Conservation (phyloP, 2,888 invertebrate species). For the Mesodorylaimus sp. region DNA sequence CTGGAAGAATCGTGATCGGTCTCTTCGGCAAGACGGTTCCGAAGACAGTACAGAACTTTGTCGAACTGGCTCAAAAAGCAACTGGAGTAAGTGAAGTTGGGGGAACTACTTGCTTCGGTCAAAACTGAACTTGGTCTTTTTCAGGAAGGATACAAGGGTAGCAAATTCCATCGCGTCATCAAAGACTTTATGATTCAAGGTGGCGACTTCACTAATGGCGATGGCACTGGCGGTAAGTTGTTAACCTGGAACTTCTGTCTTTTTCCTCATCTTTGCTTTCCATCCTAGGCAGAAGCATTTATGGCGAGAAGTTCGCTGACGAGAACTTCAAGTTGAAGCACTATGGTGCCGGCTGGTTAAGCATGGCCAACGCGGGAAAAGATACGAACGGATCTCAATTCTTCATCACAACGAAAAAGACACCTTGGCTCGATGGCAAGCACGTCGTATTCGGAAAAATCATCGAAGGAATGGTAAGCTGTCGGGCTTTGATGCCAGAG, state of each 20-base stretch:
- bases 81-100: no score
- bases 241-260: no score
- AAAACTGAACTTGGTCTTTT: no score
- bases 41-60: conserved; percentile 66
- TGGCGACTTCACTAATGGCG: conserved; percentile 30
- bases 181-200: conserved; percentile 76
- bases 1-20: conserved; percentile 62
- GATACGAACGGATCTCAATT: conserved; percentile 90
- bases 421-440: conserved; percentile 70
- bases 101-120: no score
- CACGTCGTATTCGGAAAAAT: conserved; percentile 67
- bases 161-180: conserved; percentile 64
- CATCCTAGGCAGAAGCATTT: conserved; percentile 18
- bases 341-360: conserved; percentile 59
- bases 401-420: conserved; percentile 67
- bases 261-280: no score
- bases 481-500: neutral
- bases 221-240: conserved; percentile 26
- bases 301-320: conserved; percentile 41
- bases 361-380: conserved; percentile 64
- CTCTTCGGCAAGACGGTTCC: conserved; percentile 72
- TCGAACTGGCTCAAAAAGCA: no score
- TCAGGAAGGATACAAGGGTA: conserved; percentile 46
- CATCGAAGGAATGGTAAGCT: conserved; percentile 1
- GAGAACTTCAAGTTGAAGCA: conserved; percentile 66